Evolutionary conservation across 2,797 vertebrate genomes (phyloP), one percentile per base, ranked within the genome.

Genomic region (Zenarchopterus dispar): DNA sequence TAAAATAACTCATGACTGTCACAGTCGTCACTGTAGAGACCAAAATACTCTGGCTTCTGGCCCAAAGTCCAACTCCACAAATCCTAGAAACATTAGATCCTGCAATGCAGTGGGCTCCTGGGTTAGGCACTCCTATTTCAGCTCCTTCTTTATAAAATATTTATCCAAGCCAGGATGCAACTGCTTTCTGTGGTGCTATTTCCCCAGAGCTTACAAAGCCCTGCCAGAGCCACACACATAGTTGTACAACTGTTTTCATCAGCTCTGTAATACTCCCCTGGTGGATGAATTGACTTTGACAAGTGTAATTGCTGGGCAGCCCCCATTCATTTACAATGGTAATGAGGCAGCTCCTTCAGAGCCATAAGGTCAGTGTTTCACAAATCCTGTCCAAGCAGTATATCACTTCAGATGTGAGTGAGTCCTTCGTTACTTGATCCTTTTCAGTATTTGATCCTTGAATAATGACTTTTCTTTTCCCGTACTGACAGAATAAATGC

Each of bases 271-370:
- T 13, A 26, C 15, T 55, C 16, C 21, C 10, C 2, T 2, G 31
- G 8, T 5, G 0, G 18, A 0, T 53, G 55, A 64, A 62, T 71
- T 67, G 42, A 70, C 26, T 65, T 58, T 53, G 39, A 73, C 36
- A 31, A 50, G 2, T 66, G 61, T 64, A 74, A 59, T 43, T 44
- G 22, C 18, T 50, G 10, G 55, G 11, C 62, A 26, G n/a, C n/a
- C 33, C 51, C 8, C 42, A 59, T 62, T 55, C 55, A 58, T 62
- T 62, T 39, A 57, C 36, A 42, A 17, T 28, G 4, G 2, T 33
- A 24, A 50, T 5, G 6, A 46, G 11, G 46, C 39, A 61, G 19
- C 45, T 60, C 28, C 17, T 43, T 63, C 26, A 45, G 39, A 50
- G 11, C 18, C 22, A 41, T 49, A 6, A 2, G 33, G 46, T 61